phyloP scores from a whole-genome alignment of 1,140 invertebrate species.

The Brachionus koreanus region DNA sequence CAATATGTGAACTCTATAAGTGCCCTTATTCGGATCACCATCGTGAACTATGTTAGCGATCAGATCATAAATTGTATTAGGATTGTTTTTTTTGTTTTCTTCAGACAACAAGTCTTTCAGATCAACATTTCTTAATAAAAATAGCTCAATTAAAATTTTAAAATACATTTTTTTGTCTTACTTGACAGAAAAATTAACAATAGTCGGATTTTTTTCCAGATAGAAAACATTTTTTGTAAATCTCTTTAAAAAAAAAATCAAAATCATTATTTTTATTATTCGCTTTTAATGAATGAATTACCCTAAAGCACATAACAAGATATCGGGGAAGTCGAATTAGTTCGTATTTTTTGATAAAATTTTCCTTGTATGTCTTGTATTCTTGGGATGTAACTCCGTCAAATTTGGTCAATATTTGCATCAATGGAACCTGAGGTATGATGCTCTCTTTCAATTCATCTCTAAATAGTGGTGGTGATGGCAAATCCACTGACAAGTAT shows the following conservation, averaged over 20 bases:
- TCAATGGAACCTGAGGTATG: constrained; percentile 93
- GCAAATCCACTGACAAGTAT: constrained; percentile 91
- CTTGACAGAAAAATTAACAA: constrained; percentile 98
- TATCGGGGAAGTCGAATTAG: constrained; percentile 90
- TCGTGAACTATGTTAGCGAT: constrained; percentile 98
- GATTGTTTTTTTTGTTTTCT: constrained; percentile 58
- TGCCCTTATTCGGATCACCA: constrained; percentile 80
- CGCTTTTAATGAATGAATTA: constrained; percentile 50
- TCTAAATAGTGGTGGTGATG: constrained; percentile 89
- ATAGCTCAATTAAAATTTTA: background rate
- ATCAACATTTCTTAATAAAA: constrained; percentile 76
- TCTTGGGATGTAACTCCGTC: constrained; percentile 92
- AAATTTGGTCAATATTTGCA: constrained; percentile 86
- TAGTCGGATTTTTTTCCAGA: constrained; percentile 97
- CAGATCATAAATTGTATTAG: constrained; percentile 81
- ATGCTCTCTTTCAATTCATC: constrained; percentile 97
- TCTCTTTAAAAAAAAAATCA: constrained; percentile 63
- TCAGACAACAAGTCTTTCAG: constrained; percentile 89
- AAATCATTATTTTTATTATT: background rate
- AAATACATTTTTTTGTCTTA: constrained; percentile 62
- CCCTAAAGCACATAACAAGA: constrained; percentile 91
- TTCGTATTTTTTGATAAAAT: constrained; percentile 93
- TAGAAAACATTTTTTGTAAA: constrained; percentile 99
- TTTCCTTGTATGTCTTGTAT: constrained; percentile 98
- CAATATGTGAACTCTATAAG: constrained; percentile 88